Evolutionary conservation across 2,888 invertebrate species (phyloP), one percentile per base, ranked within the genome.

Genomic region (Smittia sp.): DNA sequence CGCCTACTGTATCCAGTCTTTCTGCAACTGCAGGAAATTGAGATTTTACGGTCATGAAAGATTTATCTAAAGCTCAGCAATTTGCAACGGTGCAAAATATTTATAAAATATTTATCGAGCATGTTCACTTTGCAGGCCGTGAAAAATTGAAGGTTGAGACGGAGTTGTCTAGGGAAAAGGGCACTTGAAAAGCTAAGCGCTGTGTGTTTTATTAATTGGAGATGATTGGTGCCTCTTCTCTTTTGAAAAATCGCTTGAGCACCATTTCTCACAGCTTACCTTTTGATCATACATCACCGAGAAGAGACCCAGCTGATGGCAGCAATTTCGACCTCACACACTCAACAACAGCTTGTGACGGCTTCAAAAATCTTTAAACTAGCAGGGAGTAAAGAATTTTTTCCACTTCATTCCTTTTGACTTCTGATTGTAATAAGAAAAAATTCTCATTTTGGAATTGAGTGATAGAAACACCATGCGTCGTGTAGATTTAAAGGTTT

Each of bases 371-470:
- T 27, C 27, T 27, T 27, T 27, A 69, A 46, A 41, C 69, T 54
- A 27, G 69, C 69, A 54, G 69, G 69, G 69, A 54, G 69, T 69
- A 69, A 52, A 27, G 68, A 68, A 68, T 68, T 32, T 68, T 68
- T 18, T 69, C 20, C 24, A 9, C 22, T 20, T 63, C n/a, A 63
- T n/a, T 63, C 54, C 1, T 58, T 54, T 4, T 27, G 52, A 69
- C 69, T 54, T 69, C 54, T 54, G 69, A 39, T 67, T 67, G 39
- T 38, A 20, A 39, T 11, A 32, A 32, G 32, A 32, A 32, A 32
- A 32, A 9, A 32, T n/a, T n/a, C n/a, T n/a, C n/a, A 32, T 3
- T 6, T 6, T 3, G 32, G 32, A 32, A 32, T n/a, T n/a, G 32
- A 32, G 32, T 32, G 32, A 32, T 32, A 32, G 32, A 32, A 32